Base-by-base conservation (phyloP, 2,888 invertebrate species). In the Loripinus fragilis region DNA sequence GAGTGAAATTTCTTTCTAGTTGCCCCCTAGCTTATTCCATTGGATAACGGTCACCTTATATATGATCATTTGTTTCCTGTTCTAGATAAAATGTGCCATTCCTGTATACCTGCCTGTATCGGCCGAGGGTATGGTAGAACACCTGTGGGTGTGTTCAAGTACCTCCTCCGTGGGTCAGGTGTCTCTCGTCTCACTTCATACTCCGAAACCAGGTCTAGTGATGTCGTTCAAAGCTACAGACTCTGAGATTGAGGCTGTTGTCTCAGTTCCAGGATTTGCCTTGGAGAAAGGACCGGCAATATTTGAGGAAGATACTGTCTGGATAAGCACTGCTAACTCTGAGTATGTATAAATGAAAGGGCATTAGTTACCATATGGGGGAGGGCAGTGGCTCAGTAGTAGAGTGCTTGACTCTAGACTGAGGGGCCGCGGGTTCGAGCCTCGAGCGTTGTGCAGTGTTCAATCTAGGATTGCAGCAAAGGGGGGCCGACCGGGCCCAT, bases 271-370 rank as follows among this genome's bases (percentile, higher is more conserved):
- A 20, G 92, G 92, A 0, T 89, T 82, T 73, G 88, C 88, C 1
- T 50, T 48, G 0, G 82, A 72, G 3, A 79, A 77, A 1, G 71
- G 78, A 3, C 77, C 79, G 33, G 76, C 78, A 48, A 78, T 89
- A 12, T 91, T 91, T 79, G 78, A 80, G 5, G 91, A 92, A 23
- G 93, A 94, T 78, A 93, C 92, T 68, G 97, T 98, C n/a, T 98
- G 98, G 98, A 96, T 98, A 95, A 98, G 97, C 73, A 98, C 98
- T 12, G 97, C 97, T 87, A 96, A 96, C 88, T 95, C 96, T 89
- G 96, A 94, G 95, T 95, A 89, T n/a, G n/a, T n/a, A n/a, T n/a
- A n/a, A n/a, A n/a, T n/a, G n/a, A n/a, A n/a, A n/a, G n/a, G n/a
- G n/a, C n/a, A n/a, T n/a, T n/a, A n/a, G n/a, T n/a, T n/a, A n/a